phyloP scores from a whole-genome alignment of 2,888 invertebrate genomes.

The Ormyrus rosae region DNA sequence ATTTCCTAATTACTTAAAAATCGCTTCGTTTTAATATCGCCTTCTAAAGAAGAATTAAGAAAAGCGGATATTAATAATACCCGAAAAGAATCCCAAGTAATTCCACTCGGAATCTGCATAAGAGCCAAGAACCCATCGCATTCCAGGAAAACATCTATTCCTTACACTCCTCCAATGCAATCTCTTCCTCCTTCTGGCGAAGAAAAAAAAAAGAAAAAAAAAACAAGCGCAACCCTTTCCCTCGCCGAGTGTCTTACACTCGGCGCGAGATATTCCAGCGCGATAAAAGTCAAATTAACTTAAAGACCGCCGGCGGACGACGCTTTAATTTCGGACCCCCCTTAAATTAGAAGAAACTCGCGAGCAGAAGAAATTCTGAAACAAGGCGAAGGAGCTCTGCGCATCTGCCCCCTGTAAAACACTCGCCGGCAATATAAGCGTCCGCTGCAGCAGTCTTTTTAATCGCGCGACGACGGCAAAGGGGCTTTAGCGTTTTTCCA shows the following conservation, averaged over 20 bases:
- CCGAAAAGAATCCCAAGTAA: no score
- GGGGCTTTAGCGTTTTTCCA: background rate
- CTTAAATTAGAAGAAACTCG: conserved; percentile 27
- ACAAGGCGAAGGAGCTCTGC: conserved; percentile 5
- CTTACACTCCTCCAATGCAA: no score
- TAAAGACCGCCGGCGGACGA: background rate
- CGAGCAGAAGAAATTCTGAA: background rate
- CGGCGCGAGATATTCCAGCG: conserved; percentile 1
- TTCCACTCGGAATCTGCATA: background rate
- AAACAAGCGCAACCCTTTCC: no score
- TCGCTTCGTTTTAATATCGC: no score
- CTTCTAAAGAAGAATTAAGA: no score
- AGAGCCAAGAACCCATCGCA: no score
- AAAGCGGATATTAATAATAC: no score
- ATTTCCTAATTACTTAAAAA: no score
- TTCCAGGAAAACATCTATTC: no score
- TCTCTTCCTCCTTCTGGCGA: no score
- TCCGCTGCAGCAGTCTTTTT: conserved; percentile 25
- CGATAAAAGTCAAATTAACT: conserved; percentile 48
- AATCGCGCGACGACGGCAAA: conserved; percentile 17
- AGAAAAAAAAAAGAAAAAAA: no score
- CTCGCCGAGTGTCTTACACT: background rate
- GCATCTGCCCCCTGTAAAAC: conserved; percentile 17
- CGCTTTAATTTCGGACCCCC: background rate
- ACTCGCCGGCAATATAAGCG: conserved; percentile 23